These are phyloP conservation scores for Campodea augens DNA, from an alignment of 1,140 invertebrate genomes.

Conservation along the genomic window DNA sequence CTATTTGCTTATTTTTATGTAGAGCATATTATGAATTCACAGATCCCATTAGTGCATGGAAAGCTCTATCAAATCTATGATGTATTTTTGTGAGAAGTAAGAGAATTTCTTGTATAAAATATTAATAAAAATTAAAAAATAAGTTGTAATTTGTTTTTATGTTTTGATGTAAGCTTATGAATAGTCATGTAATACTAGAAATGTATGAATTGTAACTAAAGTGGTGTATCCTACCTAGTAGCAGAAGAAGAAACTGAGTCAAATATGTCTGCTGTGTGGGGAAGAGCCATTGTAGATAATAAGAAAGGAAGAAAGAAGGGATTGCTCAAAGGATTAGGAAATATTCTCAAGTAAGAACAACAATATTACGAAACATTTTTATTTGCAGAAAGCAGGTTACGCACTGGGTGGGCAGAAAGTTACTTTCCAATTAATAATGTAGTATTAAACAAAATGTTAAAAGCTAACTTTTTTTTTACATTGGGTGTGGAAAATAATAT, in stretches of 20 bases:
- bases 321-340: constrained; percentile 54
- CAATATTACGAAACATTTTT: too few species aligned
- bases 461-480: too few species aligned
- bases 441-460: too few species aligned
- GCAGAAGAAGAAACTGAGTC: constrained; percentile 36
- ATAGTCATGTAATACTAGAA: background rate
- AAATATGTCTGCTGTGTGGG: constrained; percentile 37
- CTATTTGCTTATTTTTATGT: too few species aligned
- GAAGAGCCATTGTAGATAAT: constrained; percentile 45
- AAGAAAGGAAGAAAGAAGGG: constrained; percentile 47
- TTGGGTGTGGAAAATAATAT: too few species aligned
- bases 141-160: background rate
- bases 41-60: too few species aligned
- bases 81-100: too few species aligned
- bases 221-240: constrained; percentile 23
- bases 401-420: too few species aligned
- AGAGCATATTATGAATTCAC: too few species aligned
- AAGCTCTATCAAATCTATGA: too few species aligned
- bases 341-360: constrained; percentile 43
- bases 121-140: background rate
- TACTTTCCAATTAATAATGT: too few species aligned
- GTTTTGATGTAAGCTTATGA: background rate
- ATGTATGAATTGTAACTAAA: constrained; percentile 16
- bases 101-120: background rate
- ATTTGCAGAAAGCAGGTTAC: too few species aligned